Base-by-base conservation (phyloP, 1,140 invertebrate species). In the Temnothorax curvispinosus region DNA sequence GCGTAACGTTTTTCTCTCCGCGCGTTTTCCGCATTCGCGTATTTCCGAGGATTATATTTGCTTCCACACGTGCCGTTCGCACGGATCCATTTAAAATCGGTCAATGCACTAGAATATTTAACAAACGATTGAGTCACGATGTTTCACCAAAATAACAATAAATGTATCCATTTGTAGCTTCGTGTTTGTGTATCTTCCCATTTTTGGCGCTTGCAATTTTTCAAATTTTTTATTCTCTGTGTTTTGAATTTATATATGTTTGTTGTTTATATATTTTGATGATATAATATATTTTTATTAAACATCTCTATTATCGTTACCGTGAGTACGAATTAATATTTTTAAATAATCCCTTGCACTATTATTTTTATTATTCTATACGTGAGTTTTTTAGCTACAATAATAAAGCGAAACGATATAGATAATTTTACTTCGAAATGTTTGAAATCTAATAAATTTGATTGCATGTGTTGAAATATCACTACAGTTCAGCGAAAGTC, bases 21-120 rank as follows among this genome's bases (percentile, higher is more conserved):
- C 38, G 27, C 18, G 35, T 71, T 72, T 72, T 72, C n/a, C 13
- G 44, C 71, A 32, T 60, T 3, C 13, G 54, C 13, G 54, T 84
- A 84, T 84, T 84, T 84, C 62, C n/a, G 47, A 56, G 65, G 80
- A 84, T 84, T 84, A 84, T 75, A 84, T 74, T 84, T 60, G 27
- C 56, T 50, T n/a, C 32, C 67, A 44, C 78, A 41, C 18, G 21
- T 72, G 38, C 38, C 7, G 41, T 82, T 74, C 18, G 41, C 32
- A 56, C 54, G 18, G 35, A n/a, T 1, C 18, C 67, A 13, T 50
- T 71, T 62, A 47, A 75, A 84, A 84, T 75, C 32, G 69, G 7
- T 18, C 27, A n/a, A 32, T 64, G 47, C 15, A 18, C 18, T 56
- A 13, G 38, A 47, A 82, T 74, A 74, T 74, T 74, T 82, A 82